Conservation (phyloP, 2,113 vertebrate genomes). For the Megaceryle maxima region DNA sequence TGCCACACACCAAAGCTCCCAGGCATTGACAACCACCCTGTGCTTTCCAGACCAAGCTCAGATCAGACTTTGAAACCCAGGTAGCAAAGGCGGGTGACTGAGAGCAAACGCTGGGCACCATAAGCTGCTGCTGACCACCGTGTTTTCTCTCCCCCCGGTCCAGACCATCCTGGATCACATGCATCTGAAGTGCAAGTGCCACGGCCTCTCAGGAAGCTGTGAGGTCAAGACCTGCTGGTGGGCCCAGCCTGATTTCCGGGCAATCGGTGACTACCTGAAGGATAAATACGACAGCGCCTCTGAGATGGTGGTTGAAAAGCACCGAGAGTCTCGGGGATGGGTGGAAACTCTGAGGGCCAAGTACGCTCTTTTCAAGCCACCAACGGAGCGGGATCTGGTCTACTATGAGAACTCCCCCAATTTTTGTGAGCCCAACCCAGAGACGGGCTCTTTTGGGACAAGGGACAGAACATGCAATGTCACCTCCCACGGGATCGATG, state of each 20-base stretch:
- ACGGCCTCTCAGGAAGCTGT: conserved; percentile 95
- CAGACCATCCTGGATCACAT: conserved; percentile 98
- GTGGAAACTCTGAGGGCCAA: conserved; percentile 96
- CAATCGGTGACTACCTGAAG: conserved; percentile 95
- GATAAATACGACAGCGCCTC: conserved; percentile 99
- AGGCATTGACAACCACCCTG: neutral
- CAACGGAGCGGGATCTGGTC: conserved; percentile 93
- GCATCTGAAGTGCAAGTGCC: conserved; percentile 98
- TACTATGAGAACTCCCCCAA: conserved; percentile 98
- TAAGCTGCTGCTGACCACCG: neutral
- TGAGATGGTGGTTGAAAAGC: conserved; percentile 98
- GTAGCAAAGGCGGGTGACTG: neutral
- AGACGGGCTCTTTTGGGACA: conserved; percentile 96
- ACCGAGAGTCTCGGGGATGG: conserved; percentile 94
- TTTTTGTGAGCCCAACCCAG: conserved; percentile 95
- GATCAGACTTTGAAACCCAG: neutral
- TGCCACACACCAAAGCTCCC: neutral
- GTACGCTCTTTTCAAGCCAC: conserved; percentile 95
- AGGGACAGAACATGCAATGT: conserved; percentile 94
- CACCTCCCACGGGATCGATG: conserved; percentile 96
- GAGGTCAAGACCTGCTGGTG: conserved; percentile 99
- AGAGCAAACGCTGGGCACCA: fast-evolving
- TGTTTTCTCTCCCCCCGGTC: neutral
- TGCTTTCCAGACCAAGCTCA: neutral
- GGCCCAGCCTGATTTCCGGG: conserved; percentile 95